phyloP scores from a whole-genome alignment of 1,140 invertebrate genomes.

The Sipha flava region DNA sequence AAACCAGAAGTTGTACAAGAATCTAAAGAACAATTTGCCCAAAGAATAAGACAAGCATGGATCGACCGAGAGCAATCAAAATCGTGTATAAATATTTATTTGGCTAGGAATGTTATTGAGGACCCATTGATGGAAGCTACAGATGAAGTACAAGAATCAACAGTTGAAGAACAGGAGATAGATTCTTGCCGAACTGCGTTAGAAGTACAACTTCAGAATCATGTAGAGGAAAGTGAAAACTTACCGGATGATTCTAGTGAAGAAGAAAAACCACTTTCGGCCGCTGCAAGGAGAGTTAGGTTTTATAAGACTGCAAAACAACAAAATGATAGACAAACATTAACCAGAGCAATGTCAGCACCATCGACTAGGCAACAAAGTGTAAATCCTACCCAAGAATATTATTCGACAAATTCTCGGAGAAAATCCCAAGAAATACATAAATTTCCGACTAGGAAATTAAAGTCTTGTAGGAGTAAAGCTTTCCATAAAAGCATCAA shows the following conservation, averaged over 20 bases:
- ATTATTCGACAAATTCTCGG: neutral
- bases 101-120: slow-evolving; percentile 43
- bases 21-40: slow-evolving; percentile 48
- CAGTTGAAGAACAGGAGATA: neutral
- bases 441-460: neutral
- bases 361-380: slow-evolving; percentile 9
- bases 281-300: slow-evolving; percentile 26
- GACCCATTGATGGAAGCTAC: neutral
- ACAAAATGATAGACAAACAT: neutral
- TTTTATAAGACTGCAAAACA: slow-evolving; percentile 25
- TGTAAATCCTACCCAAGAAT: neutral
- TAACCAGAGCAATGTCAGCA: slow-evolving; percentile 32
- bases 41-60: slow-evolving; percentile 48
- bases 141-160: neutral
- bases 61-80: slow-evolving; percentile 47
- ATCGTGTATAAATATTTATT: slow-evolving; percentile 50
- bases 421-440: neutral
- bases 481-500: slow-evolving; percentile 33
- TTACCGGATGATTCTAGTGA: neutral
- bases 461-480: slow-evolving; percentile 28
- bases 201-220: neutral
- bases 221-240: neutral
- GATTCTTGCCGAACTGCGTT: neutral
- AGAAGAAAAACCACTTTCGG: slow-evolving; percentile 12
- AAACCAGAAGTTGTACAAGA: slow-evolving; percentile 47